Conservation (phyloP, 2,113 vertebrate species). For the Amphiprion percula region DNA sequence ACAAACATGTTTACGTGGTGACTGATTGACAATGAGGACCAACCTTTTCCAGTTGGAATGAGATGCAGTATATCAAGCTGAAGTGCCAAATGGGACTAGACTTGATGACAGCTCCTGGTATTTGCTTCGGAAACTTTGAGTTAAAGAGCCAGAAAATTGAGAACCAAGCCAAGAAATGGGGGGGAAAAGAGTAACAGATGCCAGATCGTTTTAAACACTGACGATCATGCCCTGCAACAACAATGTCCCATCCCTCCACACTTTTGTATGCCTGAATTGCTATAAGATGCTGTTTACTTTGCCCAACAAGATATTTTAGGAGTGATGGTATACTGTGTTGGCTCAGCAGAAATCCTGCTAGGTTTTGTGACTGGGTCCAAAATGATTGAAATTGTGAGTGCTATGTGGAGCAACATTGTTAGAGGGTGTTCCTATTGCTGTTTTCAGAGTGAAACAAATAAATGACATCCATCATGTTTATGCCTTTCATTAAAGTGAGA, state of each 20-base stretch:
- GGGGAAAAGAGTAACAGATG: too few species aligned
- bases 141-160: conserved; percentile 6
- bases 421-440: too few species aligned
- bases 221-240: not conserved
- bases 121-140: conserved; percentile 15
- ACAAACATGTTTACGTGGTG: conserved; percentile 14
- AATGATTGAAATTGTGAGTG: not conserved
- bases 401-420: not conserved
- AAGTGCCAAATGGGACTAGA: conserved; percentile 25
- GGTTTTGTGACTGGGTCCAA: not conserved
- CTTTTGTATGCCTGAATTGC: too few species aligned
- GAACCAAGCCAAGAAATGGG: too few species aligned
- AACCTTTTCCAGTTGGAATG: conserved; percentile 20
- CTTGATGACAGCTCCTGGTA: conserved; percentile 21
- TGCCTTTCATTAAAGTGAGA: not conserved
- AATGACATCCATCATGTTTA: not conserved
- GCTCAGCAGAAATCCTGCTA: not conserved
- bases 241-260: not conserved
- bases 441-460: not conserved
- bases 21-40: not conserved
- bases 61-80: not conserved
- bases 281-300: too few species aligned
- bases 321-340: not conserved
- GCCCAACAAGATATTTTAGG: too few species aligned
- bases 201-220: not conserved